These are phyloP conservation scores for Zalophus californianus DNA, from an alignment of 2,797 vertebrate genomes.

Conservation along the genomic window DNA sequence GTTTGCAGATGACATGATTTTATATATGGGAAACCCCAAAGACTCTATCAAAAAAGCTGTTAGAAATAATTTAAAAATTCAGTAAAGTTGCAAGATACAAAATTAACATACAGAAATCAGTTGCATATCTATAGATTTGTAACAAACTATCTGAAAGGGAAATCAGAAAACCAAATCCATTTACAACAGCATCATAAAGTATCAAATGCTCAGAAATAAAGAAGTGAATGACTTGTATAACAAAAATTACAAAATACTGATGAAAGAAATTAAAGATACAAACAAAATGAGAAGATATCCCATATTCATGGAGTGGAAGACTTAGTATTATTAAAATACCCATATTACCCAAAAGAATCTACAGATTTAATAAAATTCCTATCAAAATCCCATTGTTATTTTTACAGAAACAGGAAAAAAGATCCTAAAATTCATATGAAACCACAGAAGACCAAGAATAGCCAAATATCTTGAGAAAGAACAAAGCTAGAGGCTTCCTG, in stretches of 20 bases:
- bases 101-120: background rate
- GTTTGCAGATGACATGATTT: background rate
- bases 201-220: background rate
- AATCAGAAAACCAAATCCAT: background rate
- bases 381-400: background rate
- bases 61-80: constrained; percentile 6
- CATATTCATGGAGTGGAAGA: background rate
- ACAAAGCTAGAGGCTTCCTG: background rate
- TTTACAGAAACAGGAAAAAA: background rate
- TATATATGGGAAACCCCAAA: background rate
- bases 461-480: background rate
- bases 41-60: background rate
- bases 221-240: background rate
- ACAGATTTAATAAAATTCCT: background rate
- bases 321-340: background rate
- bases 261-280: background rate
- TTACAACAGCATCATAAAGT: background rate
- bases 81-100: background rate
- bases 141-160: background rate
- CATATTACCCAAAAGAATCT: background rate
- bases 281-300: background rate
- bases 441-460: background rate
- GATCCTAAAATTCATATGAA: background rate
- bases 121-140: background rate
- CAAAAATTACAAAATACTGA: background rate